Evolutionary conservation across 2,113 vertebrate genomes (phyloP).

Genomic region (Amblyornis subalaris): DNA sequence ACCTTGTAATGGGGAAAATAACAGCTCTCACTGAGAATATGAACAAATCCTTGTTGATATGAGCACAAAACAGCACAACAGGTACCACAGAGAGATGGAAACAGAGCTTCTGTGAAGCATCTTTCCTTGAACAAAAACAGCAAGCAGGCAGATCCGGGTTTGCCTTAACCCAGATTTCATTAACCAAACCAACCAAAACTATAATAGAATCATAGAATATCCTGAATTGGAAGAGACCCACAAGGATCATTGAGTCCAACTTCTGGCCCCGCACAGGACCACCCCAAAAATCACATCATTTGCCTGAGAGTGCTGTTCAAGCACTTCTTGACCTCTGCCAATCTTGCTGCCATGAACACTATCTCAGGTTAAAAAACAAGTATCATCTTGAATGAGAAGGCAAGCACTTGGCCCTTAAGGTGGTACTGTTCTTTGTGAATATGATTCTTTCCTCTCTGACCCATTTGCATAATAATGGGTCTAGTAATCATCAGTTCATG

Average conservation of each 20-base stretch:
- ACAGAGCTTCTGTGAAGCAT: background rate
- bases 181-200: background rate
- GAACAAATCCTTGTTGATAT: background rate
- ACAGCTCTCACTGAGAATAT: background rate
- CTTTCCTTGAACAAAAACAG: background rate
- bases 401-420: background rate
- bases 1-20: background rate
- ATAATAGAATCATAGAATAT: background rate
- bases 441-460: background rate
- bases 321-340: background rate
- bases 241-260: background rate
- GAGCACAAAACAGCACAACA: background rate
- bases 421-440: background rate
- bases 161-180: background rate
- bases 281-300: background rate
- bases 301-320: background rate
- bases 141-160: background rate
- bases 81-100: background rate
- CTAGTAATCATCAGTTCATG: background rate
- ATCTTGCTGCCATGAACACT: background rate
- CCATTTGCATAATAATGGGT: background rate
- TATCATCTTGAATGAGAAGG: background rate
- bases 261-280: background rate
- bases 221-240: background rate
- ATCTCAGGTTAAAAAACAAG: background rate